Evolutionary conservation across 2,113 vertebrate genomes (phyloP), one percentile per base, ranked within the genome.

Genomic region (Heptranchias perlo): DNA sequence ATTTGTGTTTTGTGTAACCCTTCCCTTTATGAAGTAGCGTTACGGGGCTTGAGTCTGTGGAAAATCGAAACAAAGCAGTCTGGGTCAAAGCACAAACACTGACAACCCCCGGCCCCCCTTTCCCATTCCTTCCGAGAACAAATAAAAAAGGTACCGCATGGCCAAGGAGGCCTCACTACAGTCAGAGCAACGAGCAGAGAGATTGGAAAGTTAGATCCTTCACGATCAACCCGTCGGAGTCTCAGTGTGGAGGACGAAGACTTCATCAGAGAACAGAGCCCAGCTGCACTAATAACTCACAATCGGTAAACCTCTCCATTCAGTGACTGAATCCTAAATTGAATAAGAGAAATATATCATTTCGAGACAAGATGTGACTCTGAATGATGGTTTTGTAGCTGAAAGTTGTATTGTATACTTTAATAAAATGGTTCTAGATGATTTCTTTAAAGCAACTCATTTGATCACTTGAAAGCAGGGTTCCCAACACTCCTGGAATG

Each of bases 361-460:
- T 47, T 95, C 65, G 94, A 52, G 94, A 44, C 39, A 3, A 94
- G 18, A 52, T 95, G 94, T 52, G 94, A 49, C 47, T 67, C 94
- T 52, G 65, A 69, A 95, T 95, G 64, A 69, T 69, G 64, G 25
- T 95, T 95, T 95, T 95, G 94, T 95, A 95, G 94, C 64, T 69
- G 64, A 69, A 69, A 95, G 94, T 94, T 95, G 64, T 52, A 62
- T 93, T 93, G 54, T 67, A 69, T 95, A 69, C 94, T 95, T 95
- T 95, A 95, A 95, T 95, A 95, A 95, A 95, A 95, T 73, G 47
- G 94, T 95, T 69, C 94, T 95, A 69, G 94, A 69, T 73, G 64
- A 95, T 95, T 95, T 95, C 94, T 95, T 49, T 49, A 65, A 64
- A n/a, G 31, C 23, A 67, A 95, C 25, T 95, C 62, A 95, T 65